Evolutionary conservation across 2,888 invertebrate genomes (phyloP).

Genomic region (Prosopocoilus inquinatus): DNA sequence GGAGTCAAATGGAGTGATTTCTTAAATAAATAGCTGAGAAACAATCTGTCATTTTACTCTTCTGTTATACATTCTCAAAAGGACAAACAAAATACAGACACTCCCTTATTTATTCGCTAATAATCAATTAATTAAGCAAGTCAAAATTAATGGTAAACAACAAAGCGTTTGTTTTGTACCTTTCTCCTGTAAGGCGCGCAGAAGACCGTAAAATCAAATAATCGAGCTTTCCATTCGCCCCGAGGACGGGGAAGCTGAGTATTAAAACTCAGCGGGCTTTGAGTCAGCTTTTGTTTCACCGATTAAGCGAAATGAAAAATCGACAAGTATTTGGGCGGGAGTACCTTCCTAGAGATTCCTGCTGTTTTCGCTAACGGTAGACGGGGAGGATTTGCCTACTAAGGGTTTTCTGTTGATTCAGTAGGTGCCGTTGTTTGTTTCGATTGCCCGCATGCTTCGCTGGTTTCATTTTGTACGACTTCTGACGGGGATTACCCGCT

Average conservation of each 20-base stretch:
- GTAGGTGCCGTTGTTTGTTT: not conserved
- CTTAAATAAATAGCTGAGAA: too few species aligned
- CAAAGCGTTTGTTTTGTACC: too few species aligned
- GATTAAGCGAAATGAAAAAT: constrained; percentile 27
- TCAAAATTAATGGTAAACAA: too few species aligned
- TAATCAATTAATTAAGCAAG: too few species aligned
- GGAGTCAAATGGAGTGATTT: too few species aligned
- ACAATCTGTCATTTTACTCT: too few species aligned
- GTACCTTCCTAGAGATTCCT: too few species aligned
- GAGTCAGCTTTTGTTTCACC: constrained; percentile 23
- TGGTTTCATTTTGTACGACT: constrained; percentile 11
- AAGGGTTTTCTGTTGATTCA: constrained; percentile 1
- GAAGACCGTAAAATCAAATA: constrained; percentile 2
- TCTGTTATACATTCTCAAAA: too few species aligned
- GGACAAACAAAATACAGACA: too few species aligned
- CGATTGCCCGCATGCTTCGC: constrained; percentile 1
- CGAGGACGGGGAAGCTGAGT: constrained; percentile 17
- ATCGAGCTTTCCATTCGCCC: constrained; percentile 13
- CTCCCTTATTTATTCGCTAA: too few species aligned
- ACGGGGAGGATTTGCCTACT: not conserved
- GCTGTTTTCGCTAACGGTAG: too few species aligned
- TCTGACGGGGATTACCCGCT: constrained; percentile 11
- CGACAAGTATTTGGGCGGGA: constrained; percentile 21
- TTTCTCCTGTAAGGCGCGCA: too few species aligned
- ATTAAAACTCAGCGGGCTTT: constrained; percentile 22